Base-by-base conservation (phyloP, 1,140 invertebrate species). In the Holotrichia oblita region DNA sequence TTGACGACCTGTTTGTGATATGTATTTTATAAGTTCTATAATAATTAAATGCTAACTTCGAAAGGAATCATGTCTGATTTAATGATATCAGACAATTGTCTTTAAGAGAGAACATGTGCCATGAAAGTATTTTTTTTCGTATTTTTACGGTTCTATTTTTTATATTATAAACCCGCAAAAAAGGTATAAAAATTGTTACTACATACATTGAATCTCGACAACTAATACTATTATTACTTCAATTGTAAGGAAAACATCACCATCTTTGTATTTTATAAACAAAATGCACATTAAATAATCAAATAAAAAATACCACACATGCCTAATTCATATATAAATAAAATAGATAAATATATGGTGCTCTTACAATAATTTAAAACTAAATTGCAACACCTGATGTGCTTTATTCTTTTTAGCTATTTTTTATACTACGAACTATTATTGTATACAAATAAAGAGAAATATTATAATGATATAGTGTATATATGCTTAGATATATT, bases 41-140 rank as follows among this genome's bases (percentile, higher is more conserved):
- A 14, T 64, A 14, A n/a, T n/a, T n/a, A n/a, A n/a, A n/a, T n/a
- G n/a, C n/a, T n/a, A n/a, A n/a, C n/a, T n/a, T n/a, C n/a, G 61
- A 73, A 17, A 41, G 40, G 40, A 73, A 17, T 40, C 7, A 73
- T 10, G 27, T 27, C 27, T 69, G 27, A 69, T 20, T 6, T 17
- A 69, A 69, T 2, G 10, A 27, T 34, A 69, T 69, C 27, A 69
- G 27, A 27, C 27, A 69, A 17, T 40, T 73, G 14, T 73, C 20
- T 76, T 42, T 76, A 42, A 73, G n/a, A 73, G 22, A 44, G 41
- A 76, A 76, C 74, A 76, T 76, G 74, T 76, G 74, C 74, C 74
- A 76, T 76, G 40, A 55, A 76, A 76, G 74, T 76, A 76, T 76
- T 76, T 34, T 74, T 76, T 75, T 76, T 44, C 41, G 74, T 44